phyloP scores from a whole-genome alignment of 2,888 invertebrate species.

The Pristionchus entomophagus region DNA sequence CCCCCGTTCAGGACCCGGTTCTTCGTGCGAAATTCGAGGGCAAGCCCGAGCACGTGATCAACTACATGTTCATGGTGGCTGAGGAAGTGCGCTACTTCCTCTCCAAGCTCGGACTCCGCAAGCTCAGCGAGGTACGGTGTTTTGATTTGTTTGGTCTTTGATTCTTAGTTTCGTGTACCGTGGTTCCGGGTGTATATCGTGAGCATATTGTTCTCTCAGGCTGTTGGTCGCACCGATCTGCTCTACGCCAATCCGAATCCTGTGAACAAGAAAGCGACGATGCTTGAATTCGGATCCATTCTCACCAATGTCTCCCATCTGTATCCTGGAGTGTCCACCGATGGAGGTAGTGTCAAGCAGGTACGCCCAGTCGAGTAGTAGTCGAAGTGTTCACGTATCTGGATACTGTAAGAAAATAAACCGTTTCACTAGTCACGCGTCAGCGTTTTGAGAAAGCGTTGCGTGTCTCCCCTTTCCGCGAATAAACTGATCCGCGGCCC shows the following conservation, averaged over 20 bases:
- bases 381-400: no score
- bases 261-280: slow-evolving; percentile 83
- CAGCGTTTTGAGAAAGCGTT: no score
- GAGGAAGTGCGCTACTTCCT: slow-evolving; percentile 94
- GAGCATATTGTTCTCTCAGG: slow-evolving; percentile 53
- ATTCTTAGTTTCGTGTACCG: no score
- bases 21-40: slow-evolving; percentile 96
- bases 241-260: slow-evolving; percentile 85
- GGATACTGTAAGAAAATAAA: no score
- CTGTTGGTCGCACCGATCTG: slow-evolving; percentile 90
- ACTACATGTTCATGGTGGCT: slow-evolving; percentile 96
- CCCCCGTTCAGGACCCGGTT: slow-evolving; percentile 84
- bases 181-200: no score
- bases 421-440: no score
- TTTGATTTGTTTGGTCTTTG: neutral
- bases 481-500: no score
- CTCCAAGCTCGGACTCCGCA: slow-evolving; percentile 90
- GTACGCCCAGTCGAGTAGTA: slow-evolving; percentile 76
- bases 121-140: slow-evolving; percentile 63
- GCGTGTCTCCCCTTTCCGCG: no score
- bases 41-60: slow-evolving; percentile 96
- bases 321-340: slow-evolving; percentile 90
- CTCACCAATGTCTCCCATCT: slow-evolving; percentile 91
- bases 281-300: slow-evolving; percentile 88
- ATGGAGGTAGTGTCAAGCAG: slow-evolving; percentile 88